phyloP scores from a whole-genome alignment of 92 coral and sea anemone species.

The Porites divaricata region DNA sequence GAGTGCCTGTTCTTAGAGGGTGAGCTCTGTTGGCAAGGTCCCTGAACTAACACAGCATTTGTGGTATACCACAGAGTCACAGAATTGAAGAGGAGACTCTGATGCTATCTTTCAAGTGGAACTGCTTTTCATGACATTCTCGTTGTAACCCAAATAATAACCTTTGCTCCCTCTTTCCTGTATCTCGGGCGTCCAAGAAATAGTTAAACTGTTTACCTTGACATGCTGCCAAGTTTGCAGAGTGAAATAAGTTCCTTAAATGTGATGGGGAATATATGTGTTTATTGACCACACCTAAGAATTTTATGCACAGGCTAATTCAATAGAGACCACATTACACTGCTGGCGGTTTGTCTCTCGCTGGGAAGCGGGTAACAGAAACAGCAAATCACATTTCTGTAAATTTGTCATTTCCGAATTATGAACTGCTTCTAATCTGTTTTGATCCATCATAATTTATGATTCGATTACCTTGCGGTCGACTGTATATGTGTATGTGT shows the following conservation, averaged over 20 bases:
- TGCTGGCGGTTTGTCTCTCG: constrained; percentile 1
- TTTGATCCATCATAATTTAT: not conserved
- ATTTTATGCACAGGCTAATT: not conserved
- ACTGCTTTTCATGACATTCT: not conserved
- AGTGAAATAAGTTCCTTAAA: not conserved
- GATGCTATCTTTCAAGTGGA: not conserved
- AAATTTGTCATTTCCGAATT: constrained; percentile 40
- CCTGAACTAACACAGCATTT: not conserved
- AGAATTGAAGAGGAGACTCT: not conserved
- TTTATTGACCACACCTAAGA: not conserved
- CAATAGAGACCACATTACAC: not conserved
- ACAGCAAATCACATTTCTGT: constrained; percentile 18
- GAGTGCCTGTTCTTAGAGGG: not conserved
- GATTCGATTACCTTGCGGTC: constrained; percentile 29
- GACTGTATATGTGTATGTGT: not conserved
- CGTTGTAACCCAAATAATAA: not conserved
- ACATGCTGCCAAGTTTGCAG: not conserved
- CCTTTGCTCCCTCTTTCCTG: not conserved
- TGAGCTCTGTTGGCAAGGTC: not conserved
- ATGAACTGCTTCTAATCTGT: constrained; percentile 23
- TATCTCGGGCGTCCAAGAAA: not conserved
- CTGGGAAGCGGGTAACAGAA: not conserved
- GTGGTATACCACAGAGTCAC: constrained; percentile 24
- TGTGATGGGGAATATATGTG: not conserved
- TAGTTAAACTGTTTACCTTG: not conserved